phyloP scores from a whole-genome alignment of 2,113 vertebrate genomes.

The Spermophilus dauricus region DNA sequence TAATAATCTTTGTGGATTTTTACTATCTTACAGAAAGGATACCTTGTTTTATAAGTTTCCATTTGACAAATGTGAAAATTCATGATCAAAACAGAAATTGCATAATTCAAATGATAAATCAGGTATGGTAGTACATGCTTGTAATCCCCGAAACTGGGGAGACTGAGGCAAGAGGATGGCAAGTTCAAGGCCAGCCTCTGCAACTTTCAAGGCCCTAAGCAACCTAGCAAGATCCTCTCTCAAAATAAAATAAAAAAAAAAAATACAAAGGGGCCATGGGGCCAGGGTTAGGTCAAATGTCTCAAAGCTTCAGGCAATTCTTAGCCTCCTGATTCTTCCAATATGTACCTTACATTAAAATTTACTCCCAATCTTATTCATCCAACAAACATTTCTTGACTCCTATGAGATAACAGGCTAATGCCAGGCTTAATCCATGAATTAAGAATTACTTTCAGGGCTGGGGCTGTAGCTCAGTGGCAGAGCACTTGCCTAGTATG shows the following conservation, averaged over 20 bases:
- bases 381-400: slow-evolving; percentile 44
- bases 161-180: too few relatives aligned
- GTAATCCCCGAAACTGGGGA: too few relatives aligned
- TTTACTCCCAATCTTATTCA: not conserved
- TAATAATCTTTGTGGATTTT: slow-evolving; percentile 45
- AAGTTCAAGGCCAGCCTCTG: too few relatives aligned
- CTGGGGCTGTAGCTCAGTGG: too few relatives aligned
- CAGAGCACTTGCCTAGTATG: too few relatives aligned
- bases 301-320: slow-evolving; percentile 46
- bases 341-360: slow-evolving; percentile 47
- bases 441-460: slow-evolving; percentile 52
- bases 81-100: slow-evolving; percentile 10
- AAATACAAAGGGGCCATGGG: not conserved
- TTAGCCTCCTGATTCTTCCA: slow-evolving; percentile 52
- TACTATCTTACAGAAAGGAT: slow-evolving; percentile 53
- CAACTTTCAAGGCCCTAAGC: too few relatives aligned
- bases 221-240: too few relatives aligned
- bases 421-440: not conserved
- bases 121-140: too few relatives aligned
- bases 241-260: too few relatives aligned
- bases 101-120: slow-evolving; percentile 1
- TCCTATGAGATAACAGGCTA: slow-evolving; percentile 3
- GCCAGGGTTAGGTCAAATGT: not conserved
- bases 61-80: not conserved
- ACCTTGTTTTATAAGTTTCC: slow-evolving; percentile 29